Evolutionary conservation across 2,888 invertebrate species (phyloP).

Genomic region (Metacarcinus magister): DNA sequence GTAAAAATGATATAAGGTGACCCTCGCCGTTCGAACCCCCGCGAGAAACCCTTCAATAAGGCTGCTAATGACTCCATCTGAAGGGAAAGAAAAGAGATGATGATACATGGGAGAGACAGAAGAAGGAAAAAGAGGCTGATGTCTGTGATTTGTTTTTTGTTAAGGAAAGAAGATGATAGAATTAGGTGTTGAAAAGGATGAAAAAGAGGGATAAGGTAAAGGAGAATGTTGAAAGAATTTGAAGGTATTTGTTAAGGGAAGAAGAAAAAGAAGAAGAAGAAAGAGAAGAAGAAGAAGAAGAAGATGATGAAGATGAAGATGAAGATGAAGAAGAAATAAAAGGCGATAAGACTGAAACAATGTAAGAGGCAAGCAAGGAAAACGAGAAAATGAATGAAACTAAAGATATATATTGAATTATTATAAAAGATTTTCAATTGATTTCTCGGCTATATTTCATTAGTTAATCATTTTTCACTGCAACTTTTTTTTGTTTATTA

Average conservation of each 20-base stretch:
- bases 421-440: too few relatives aligned
- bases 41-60: not conserved
- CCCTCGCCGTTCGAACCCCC: not conserved
- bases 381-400: too few relatives aligned
- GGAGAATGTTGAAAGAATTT: not conserved
- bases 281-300: not conserved
- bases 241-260: too few relatives aligned
- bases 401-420: too few relatives aligned
- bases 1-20: constrained; percentile 11
- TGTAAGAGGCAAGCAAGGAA: too few relatives aligned
- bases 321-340: constrained; percentile 21
- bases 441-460: too few relatives aligned
- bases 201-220: not conserved
- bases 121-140: not conserved
- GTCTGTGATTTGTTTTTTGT: too few relatives aligned
- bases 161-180: not conserved
- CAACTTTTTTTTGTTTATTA: too few relatives aligned
- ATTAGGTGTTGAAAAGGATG: too few relatives aligned
- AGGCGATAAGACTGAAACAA: not conserved
- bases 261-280: not conserved
- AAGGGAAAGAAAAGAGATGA: not conserved
- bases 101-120: not conserved
- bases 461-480: too few relatives aligned
- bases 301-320: not conserved
- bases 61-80: not conserved